Percentiles rank a stretch among this genome's conserved stretches.
Conservation (phyloP, 2,113 vertebrate species). For the Eira barbara region DNA sequence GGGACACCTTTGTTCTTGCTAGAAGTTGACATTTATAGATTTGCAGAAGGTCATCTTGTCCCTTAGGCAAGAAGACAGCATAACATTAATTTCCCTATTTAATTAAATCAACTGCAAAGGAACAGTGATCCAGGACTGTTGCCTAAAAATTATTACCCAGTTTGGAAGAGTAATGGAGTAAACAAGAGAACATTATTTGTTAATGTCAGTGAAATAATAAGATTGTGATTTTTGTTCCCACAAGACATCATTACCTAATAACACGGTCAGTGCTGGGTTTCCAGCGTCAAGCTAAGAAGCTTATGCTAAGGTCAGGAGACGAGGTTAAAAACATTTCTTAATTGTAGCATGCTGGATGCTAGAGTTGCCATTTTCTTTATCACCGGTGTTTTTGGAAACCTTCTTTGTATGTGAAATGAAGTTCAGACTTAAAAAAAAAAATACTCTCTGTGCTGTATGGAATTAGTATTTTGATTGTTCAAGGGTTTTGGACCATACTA, state of each 20-base stretch:
- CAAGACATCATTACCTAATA: background rate
- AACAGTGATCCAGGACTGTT: background rate
- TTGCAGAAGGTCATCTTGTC: constrained; percentile 68
- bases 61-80: constrained; percentile 44
- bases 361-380: background rate
- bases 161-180: background rate
- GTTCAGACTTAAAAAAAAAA: background rate
- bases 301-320: background rate
- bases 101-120: constrained; percentile 60
- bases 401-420: background rate
- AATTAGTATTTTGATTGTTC: background rate
- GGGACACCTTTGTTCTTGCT: background rate
- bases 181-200: background rate
- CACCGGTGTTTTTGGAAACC: background rate
- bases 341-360: background rate
- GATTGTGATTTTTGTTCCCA: background rate
- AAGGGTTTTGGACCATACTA: background rate
- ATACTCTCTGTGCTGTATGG: background rate
- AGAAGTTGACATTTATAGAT: constrained; percentile 70
- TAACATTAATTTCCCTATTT: constrained; percentile 36
- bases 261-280: too few relatives aligned
- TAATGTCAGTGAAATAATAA: background rate
- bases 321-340: background rate
- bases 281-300: background rate
- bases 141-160: background rate